phyloP scores from a whole-genome alignment of 2,113 vertebrate species.

The Ailuropoda melanoleuca region DNA sequence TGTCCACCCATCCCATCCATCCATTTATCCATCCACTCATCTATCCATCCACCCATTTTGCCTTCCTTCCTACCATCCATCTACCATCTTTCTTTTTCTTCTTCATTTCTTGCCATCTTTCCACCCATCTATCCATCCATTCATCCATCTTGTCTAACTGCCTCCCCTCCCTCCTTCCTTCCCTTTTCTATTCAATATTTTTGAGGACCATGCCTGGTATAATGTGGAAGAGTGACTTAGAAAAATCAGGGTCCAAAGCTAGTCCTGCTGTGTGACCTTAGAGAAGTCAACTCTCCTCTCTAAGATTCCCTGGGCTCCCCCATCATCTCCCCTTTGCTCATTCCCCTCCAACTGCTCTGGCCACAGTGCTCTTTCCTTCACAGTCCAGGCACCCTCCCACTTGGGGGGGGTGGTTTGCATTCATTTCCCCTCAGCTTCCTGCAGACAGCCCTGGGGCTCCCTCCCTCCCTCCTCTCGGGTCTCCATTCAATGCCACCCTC shows the following conservation, averaged over 20 bases:
- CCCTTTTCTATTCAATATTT: background rate
- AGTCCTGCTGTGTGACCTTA: background rate
- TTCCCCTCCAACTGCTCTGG: no score
- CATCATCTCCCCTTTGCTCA: fast-evolving
- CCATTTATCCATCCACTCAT: no score
- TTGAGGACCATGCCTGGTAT: fast-evolving
- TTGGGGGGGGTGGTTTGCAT: no score
- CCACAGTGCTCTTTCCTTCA: background rate
- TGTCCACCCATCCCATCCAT: no score
- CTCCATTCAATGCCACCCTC: background rate
- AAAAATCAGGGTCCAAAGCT: background rate
- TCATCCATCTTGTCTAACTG: background rate
- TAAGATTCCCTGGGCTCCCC: background rate
- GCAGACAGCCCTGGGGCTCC: fast-evolving
- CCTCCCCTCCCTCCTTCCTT: background rate
- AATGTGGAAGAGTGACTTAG: background rate
- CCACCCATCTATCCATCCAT: background rate
- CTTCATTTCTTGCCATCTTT: background rate
- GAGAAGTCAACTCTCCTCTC: background rate
- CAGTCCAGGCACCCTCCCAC: fast-evolving
- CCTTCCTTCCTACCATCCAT: no score
- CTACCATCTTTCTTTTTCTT: background rate
- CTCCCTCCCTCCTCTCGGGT: background rate
- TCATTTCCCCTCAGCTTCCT: background rate
- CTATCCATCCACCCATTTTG: background rate